Conservation (phyloP, 2,888 invertebrate species). For the Synanthedon tipuliformis region DNA sequence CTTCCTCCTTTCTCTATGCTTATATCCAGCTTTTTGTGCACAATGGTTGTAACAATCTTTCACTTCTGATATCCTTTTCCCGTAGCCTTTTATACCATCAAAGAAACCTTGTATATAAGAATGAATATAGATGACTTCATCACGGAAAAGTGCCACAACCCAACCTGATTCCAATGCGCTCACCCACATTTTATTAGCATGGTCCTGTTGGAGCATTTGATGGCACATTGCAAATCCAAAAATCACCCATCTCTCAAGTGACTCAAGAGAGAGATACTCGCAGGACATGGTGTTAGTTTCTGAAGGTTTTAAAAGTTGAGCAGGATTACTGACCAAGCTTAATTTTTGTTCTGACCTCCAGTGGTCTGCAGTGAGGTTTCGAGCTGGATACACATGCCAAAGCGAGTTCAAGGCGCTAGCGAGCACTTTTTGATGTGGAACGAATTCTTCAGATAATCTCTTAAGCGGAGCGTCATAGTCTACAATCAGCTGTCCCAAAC, state of each 20-base stretch:
- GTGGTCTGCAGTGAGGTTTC: conserved; percentile 93
- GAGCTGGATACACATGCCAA: conserved; percentile 85
- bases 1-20: conserved; percentile 95
- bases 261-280: conserved; percentile 95
- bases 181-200: conserved; percentile 90
- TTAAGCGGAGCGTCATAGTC: conserved; percentile 97
- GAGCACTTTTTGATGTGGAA: conserved; percentile 90
- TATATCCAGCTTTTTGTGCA: conserved; percentile 88
- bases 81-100: conserved; percentile 94
- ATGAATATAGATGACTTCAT: conserved; percentile 97
- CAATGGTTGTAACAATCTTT: conserved; percentile 95
- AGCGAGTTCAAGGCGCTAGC: conserved; percentile 89
- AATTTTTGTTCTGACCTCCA: conserved; percentile 94
- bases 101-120: conserved; percentile 92
- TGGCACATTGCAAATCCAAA: conserved; percentile 94
- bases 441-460: conserved; percentile 96
- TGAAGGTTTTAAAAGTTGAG: conserved; percentile 93
- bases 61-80: conserved; percentile 93
- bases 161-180: conserved; percentile 93
- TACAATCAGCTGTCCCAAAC: conserved; percentile 96
- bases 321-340: conserved; percentile 93
- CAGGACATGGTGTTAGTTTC: conserved; percentile 97
- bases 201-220: conserved; percentile 85
- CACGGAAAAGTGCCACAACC: conserved; percentile 94
- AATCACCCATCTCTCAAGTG: conserved; percentile 97